Base-by-base conservation (phyloP, 2,113 vertebrate genomes). In the Paradoxurus hermaphroditus region DNA sequence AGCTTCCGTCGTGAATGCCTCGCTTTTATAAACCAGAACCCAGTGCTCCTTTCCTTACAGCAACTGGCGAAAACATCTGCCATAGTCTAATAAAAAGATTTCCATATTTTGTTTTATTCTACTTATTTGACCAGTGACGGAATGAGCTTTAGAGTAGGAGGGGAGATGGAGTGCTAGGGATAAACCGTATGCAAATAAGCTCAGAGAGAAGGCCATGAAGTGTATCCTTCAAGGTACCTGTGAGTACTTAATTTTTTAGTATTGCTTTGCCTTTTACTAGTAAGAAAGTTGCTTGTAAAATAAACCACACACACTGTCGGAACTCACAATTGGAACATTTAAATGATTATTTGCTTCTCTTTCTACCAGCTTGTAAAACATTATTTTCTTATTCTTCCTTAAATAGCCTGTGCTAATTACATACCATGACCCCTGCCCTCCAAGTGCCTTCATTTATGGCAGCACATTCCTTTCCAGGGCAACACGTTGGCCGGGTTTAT, bases 361-460 rank as follows among this genome's bases (percentile, higher is more conserved):
- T 98, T 98, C 98, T 98, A 96, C 97, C 98, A 99, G 98, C 98
- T 99, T 99, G 98, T 99, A 99, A 99, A 99, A 98, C 98, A 98
- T 98, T 98, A 98, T 98, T 99, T 98, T 99, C 87, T 98, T 99
- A 98, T 99, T 99, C 98, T 99, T 98, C 97, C 97, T 98, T 98
- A 98, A 99, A 99, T 98, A 97, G 98, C 94, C 94, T 97, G 96
- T 95, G 97, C 98, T 99, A 99, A 99, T 99, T 99, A 99, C 98
- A 98, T 81, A 70, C 34, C 4, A 0, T 98, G 98, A 98, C 98
- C 98, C 98, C 98, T 98, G 98, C 97, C 98, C 98, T 98, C 13
- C 98, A 99, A 98, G 99, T 99, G 99, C 98, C 98, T 99, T 98
- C 98, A 98, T 99, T 99, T 98, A 99, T 98, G 96, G 98, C 98